A percentile compares a stretch with the other conserved stretches of the same genome.
Conservation (phyloP, 2,797 vertebrate species). For the Orestias chungarensis region DNA sequence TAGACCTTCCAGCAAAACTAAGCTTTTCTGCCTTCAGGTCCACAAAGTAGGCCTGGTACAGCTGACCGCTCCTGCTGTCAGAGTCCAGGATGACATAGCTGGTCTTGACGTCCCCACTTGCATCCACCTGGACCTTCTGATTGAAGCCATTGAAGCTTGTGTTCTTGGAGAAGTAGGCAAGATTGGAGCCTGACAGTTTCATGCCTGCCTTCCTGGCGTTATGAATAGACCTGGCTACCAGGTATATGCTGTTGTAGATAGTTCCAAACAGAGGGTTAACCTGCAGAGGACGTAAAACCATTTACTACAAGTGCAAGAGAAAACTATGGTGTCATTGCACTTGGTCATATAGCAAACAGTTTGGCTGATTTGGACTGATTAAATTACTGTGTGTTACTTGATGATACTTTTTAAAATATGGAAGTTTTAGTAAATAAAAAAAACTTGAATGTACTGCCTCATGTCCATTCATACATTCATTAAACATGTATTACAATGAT, state of each 20-base stretch:
- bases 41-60: conserved; percentile 84
- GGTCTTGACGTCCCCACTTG: conserved; percentile 77
- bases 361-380: too few relatives aligned
- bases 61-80: conserved; percentile 77
- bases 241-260: conserved; percentile 91
- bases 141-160: conserved; percentile 89
- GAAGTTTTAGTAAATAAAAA: too few relatives aligned
- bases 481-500: not conserved
- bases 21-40: conserved; percentile 76
- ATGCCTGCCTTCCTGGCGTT: conserved; percentile 78
- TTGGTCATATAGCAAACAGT: not conserved
- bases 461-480: too few relatives aligned
- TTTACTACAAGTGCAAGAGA: conserved; percentile 36
- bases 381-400: too few relatives aligned
- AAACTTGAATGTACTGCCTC: too few relatives aligned
- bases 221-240: conserved; percentile 86
- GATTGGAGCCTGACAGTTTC: conserved; percentile 75
- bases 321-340: not conserved
- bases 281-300: conserved; percentile 58
- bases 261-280: conserved; percentile 93
- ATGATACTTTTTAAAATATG: not conserved
- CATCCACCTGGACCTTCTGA: conserved; percentile 81
- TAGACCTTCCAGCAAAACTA: conserved; percentile 74
- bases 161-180: conserved; percentile 85
- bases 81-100: conserved; percentile 88